Evolutionary conservation across 2,888 invertebrate species (phyloP), one percentile per base, ranked within the genome.

Genomic region (Cheilosia soror): DNA sequence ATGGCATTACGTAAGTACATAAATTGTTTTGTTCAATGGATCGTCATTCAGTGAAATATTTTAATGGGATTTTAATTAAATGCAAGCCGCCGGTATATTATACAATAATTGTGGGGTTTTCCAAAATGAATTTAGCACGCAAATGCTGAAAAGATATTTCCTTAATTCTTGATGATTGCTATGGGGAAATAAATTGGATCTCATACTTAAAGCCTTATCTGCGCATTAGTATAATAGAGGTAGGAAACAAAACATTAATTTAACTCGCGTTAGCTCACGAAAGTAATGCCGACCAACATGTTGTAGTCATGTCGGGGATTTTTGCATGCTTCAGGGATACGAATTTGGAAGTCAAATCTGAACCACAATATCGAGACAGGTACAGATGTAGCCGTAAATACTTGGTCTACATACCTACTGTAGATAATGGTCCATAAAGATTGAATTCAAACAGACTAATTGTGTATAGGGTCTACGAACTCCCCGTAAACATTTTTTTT

Each of bases 1-100:
- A 55, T 49, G 33, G 4, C 33, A 55, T 76, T 55, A 75, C 80
- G 75, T 63, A 81, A 69, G 62, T 47, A 6, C 31, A 31, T 20
- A 69, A 47, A 20, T 15, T 49, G 44, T 5, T 33, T 60, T 33
- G 42, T 68, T 20, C 47, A 40, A n/a, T 44, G 40, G 33, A 37
- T 58, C 40, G 11, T 40, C 60, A 29, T 42, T 69, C 2, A 37
- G 27, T 62, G 29, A 49, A 60, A 37, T 20, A 6, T 29, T 37
- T 44, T 44, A 55, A 63, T 51, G 51, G 15, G 60, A 15, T 53
- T 51, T 51, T 60, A 72, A 72, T 72, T 72, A 9, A 42, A 62
- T 72, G 62, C 40, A 53, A 53, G 37, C 29, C 15, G 40, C 11
- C 5, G 20, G 25, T 51, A 44, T 27, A 47, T 49, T 71, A 33